A percentile compares a stretch with the other conserved stretches of the same genome.
These are phyloP conservation scores for Alviniconcha strummeri DNA, from an alignment of 2,888 invertebrate genomes.

Conservation along the genomic window DNA sequence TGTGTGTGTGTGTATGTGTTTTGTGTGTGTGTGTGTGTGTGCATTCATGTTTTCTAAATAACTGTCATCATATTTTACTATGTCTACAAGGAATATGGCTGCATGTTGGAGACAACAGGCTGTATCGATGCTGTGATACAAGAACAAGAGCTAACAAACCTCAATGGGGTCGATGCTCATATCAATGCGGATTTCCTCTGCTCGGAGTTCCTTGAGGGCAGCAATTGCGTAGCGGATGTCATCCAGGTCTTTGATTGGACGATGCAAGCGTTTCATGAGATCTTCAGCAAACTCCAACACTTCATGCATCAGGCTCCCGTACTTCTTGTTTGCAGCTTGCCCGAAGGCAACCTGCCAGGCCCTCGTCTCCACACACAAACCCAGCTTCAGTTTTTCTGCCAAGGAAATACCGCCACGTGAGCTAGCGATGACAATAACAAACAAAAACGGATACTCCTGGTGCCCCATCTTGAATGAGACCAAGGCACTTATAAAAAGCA, in stretches of 20 bases:
- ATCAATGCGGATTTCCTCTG: slow-evolving; percentile 97
- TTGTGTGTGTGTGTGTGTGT: background rate
- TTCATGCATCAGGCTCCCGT: slow-evolving; percentile 72
- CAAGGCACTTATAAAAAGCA: no score
- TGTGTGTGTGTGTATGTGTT: slow-evolving; percentile 5
- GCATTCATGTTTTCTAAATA: background rate
- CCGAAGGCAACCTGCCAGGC: slow-evolving; percentile 73
- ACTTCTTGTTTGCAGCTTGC: slow-evolving; percentile 71
- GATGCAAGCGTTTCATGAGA: slow-evolving; percentile 83
- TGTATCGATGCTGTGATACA: no score
- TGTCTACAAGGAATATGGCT: no score
- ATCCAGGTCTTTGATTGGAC: slow-evolving; percentile 92
- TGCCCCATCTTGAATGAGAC: no score
- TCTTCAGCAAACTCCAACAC: slow-evolving; percentile 91
- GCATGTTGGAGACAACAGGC: no score
- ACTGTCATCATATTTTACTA: background rate
- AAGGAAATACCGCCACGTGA: slow-evolving; percentile 8
- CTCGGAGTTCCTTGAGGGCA: slow-evolving; percentile 91
- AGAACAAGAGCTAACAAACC: slow-evolving; percentile 70
- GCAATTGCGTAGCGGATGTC: slow-evolving; percentile 96
- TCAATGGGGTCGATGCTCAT: slow-evolving; percentile 94
- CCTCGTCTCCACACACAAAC: slow-evolving; percentile 81
- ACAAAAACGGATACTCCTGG: background rate
- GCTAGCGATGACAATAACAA: background rate
- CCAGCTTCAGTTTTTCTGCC: slow-evolving; percentile 83